Evolutionary conservation across 2,797 vertebrate genomes (phyloP), one percentile per base, ranked within the genome.

Genomic region (Furcifer pardalis): DNA sequence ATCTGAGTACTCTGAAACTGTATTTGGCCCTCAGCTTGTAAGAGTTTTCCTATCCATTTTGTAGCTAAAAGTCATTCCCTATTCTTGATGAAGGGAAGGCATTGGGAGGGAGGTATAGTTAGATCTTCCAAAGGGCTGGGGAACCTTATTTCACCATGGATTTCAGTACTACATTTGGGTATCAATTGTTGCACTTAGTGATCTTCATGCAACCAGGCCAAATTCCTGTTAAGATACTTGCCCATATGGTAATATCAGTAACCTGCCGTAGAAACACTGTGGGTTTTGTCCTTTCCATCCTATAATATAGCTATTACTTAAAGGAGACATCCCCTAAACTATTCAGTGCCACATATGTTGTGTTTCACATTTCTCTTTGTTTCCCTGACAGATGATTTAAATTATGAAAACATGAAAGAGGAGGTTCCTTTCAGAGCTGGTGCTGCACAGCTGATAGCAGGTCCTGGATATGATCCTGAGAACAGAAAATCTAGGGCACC

Each of bases 401-500:
- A 86, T 65, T 86, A 86, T 81, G 79, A 77, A 44, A 86, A 86
- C 27, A 21, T 86, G 40, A 79, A 86, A 69, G 62, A 81, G 42
- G 73, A 75, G 42, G 2, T 4, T 15, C 5, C 49, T 42, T 2
- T 76, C 23, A 81, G 25, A 6, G 17, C 79, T 81, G 84, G 79
- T 25, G 32, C 79, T 60, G 49, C 79, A 40, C 49, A 72, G 8
- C 79, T 86, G 30, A 86, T 86, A 77, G 84, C 84, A 86, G 84
- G 84, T 86, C 81, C 12, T 37, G 62, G 52, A 68, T 15, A 27
- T n/a, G 30, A 8, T 27, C 59, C 25, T 5, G 8, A 63, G 4
- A 69, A 56, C n/a, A 12, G n/a, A 71, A 63, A 78, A 56, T 68
- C 6, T 13, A 83, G 4, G 56, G 9, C 4, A 27, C 9, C 40